These are phyloP conservation scores for Geophilus truncorum DNA, from an alignment of 2,888 invertebrate species.

Conservation along the genomic window DNA sequence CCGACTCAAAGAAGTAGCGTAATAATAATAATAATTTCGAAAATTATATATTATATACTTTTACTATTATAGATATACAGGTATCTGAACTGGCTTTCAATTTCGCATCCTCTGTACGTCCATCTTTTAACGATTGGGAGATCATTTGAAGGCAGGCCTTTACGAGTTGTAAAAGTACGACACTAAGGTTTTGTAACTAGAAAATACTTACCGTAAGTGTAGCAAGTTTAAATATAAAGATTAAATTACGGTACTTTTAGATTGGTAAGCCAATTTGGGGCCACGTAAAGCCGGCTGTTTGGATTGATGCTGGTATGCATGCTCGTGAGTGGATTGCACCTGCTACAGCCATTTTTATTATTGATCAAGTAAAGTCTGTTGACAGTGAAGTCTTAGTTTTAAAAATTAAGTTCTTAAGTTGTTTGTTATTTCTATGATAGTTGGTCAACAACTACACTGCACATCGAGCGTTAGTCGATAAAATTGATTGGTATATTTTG, in stretches of 20 bases:
- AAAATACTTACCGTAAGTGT: no score
- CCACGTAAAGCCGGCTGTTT: conserved; percentile 62
- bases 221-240: no score
- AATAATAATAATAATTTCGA: not conserved
- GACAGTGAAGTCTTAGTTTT: no score
- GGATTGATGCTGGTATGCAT: conserved; percentile 78
- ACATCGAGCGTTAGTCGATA: conserved; percentile 50
- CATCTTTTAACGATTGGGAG: conserved; percentile 66
- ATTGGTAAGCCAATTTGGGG: conserved; percentile 49
- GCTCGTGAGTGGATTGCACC: conserved; percentile 78
- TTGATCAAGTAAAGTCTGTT: conserved; percentile 56
- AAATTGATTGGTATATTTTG: conserved; percentile 42
- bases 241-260: not conserved
- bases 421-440: not conserved
- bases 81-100: not conserved
- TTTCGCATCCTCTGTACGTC: conserved; percentile 45
- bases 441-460: conserved; percentile 37
- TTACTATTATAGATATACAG: not conserved
- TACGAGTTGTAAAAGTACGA: conserved; percentile 67
- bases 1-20: not conserved
- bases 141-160: conserved; percentile 65
- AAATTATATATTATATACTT: not conserved
- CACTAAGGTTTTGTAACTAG: no score
- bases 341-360: conserved; percentile 61
- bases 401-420: no score